These are phyloP conservation scores for Ancistrus triradiatus DNA, from an alignment of 2,113 vertebrate genomes.

Conservation along the genomic window DNA sequence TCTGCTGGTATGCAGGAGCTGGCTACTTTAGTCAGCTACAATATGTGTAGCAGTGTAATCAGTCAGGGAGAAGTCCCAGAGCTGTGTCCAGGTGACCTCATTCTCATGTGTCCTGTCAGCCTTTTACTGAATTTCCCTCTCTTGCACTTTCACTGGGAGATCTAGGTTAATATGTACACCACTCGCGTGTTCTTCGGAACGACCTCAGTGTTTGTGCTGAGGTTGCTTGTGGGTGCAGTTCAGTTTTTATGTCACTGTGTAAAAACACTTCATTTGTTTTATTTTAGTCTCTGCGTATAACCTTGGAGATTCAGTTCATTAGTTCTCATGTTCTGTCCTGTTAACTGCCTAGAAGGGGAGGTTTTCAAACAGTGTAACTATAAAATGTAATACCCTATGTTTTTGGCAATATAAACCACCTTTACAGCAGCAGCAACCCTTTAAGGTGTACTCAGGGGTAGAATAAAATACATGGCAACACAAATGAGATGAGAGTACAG, in stretches of 20 bases:
- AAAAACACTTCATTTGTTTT: neutral
- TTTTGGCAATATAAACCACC: no score
- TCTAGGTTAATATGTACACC: neutral
- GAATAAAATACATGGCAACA: no score
- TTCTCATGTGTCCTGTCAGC: slow-evolving; percentile 22
- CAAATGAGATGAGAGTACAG: no score
- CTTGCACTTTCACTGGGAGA: neutral
- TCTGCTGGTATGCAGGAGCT: neutral
- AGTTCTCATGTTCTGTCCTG: no score
- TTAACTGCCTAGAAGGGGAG: no score
- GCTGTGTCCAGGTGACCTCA: slow-evolving; percentile 31
- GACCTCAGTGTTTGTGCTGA: neutral
- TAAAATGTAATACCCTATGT: no score
- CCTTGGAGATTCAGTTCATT: neutral
- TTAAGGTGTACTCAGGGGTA: no score
- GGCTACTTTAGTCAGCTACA: slow-evolving; percentile 2
- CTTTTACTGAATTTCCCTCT: slow-evolving; percentile 31
- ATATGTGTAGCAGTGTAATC: slow-evolving; percentile 25
- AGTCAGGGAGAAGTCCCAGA: slow-evolving; percentile 12
- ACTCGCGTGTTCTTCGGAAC: neutral
- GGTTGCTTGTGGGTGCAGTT: neutral
- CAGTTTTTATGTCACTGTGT: neutral
- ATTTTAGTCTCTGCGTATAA: neutral
- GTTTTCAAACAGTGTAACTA: no score
- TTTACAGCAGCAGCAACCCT: no score